phyloP scores from a whole-genome alignment of 2,888 invertebrate species.

The Ecliptopera silaceata region DNA sequence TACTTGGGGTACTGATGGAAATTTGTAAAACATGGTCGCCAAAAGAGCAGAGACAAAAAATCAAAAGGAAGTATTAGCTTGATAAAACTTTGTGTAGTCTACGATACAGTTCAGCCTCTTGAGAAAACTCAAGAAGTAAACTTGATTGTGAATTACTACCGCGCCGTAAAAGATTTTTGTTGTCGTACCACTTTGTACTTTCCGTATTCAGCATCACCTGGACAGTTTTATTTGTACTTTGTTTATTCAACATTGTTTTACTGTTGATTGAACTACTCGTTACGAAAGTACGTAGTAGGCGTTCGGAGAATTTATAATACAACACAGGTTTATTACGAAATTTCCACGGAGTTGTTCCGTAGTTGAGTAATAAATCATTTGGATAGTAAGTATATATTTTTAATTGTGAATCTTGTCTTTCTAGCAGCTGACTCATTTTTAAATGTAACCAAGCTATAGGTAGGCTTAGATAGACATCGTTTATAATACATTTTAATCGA shows the following conservation, averaged over 20 bases:
- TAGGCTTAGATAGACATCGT: too few species aligned
- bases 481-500: too few species aligned
- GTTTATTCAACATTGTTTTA: slow-evolving; percentile 24
- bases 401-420: slow-evolving; percentile 4
- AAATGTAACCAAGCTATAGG: too few species aligned
- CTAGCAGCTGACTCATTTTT: not conserved
- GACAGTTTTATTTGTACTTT: slow-evolving; percentile 14
- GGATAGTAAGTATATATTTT: slow-evolving; percentile 10
- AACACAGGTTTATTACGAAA: slow-evolving; percentile 35
- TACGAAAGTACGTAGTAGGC: slow-evolving; percentile 36
- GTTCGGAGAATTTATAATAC: slow-evolving; percentile 34
- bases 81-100: not conserved
- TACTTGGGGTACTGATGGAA: too few species aligned
- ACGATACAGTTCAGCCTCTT: not conserved
- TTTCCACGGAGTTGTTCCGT: slow-evolving; percentile 23
- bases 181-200: slow-evolving; percentile 12
- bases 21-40: too few species aligned
- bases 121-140: slow-evolving; percentile 5
- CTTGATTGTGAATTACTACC: slow-evolving; percentile 9
- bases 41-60: too few species aligned
- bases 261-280: slow-evolving; percentile 20
- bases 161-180: slow-evolving; percentile 12
- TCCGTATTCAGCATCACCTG: slow-evolving; percentile 9
- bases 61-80: too few species aligned
- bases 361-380: slow-evolving; percentile 20